Conservation (phyloP, 2,113 vertebrate species). For the human region DNA sequence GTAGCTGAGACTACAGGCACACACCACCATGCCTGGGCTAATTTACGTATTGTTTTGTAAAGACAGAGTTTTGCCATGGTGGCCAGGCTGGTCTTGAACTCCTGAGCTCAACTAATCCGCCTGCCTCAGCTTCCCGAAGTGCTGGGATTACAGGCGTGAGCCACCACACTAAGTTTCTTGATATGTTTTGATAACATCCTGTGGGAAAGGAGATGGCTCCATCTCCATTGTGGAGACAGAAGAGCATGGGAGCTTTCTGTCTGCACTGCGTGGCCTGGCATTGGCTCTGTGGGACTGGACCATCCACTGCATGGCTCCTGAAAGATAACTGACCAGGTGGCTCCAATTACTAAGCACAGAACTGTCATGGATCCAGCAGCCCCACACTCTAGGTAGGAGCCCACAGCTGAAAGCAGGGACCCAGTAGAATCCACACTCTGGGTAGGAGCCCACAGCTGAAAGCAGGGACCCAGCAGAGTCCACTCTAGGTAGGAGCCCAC, state of each 20-base stretch:
- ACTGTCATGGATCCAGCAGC: fast-evolving
- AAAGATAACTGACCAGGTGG: fast-evolving
- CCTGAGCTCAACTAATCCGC: background rate
- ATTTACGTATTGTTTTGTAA: background rate
- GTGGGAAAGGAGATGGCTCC: background rate
- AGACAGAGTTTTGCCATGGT: background rate
- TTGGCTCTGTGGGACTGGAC: too few species aligned
- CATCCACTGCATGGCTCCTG: fast-evolving
- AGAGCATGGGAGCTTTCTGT: background rate
- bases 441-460: too few species aligned
- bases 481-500: too few species aligned
- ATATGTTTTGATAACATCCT: background rate
- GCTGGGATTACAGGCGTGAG: too few species aligned
- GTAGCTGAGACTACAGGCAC: background rate
- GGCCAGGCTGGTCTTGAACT: background rate
- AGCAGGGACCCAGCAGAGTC: too few species aligned
- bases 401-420: too few species aligned
- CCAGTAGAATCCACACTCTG: background rate
- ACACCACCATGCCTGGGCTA: background rate
- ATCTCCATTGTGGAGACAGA: background rate
- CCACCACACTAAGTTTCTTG: too few species aligned
- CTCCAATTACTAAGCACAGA: background rate
- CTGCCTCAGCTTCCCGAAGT: too few species aligned
- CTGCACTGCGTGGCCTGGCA: fast-evolving
- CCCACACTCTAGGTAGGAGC: background rate